Percentiles rank a stretch among this genome's conserved stretches.
Evolutionary conservation across 2,797 vertebrate genomes (phyloP).

Genomic region (Australoheros facetus): DNA sequence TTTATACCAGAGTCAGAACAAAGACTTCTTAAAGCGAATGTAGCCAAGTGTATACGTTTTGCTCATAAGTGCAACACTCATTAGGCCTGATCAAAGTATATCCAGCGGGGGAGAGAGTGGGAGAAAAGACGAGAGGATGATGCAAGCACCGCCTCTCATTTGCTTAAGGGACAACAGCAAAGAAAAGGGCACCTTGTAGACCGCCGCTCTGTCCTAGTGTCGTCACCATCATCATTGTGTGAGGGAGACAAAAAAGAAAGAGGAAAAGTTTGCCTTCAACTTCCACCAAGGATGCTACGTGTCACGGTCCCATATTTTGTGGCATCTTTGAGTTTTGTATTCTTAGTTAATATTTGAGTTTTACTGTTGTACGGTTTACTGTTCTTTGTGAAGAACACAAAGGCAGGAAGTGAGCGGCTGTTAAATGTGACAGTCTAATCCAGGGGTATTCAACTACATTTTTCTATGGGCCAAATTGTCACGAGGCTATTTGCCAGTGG

Average conservation of each 20-base stretch:
- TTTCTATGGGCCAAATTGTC: no score
- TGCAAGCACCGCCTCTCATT: slow-evolving; percentile 48
- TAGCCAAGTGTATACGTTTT: slow-evolving; percentile 35
- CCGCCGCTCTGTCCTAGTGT: slow-evolving; percentile 17
- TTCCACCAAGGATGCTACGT: background rate
- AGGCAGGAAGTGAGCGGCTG: no score
- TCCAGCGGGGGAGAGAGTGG: slow-evolving; percentile 38
- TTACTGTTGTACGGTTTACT: background rate
- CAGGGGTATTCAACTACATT: no score
- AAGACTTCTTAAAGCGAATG: slow-evolving; percentile 50
- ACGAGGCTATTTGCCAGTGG: no score
- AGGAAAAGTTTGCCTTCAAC: slow-evolving; percentile 6
- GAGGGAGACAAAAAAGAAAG: background rate
- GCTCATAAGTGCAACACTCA: slow-evolving; percentile 40
- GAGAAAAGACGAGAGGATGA: slow-evolving; percentile 51
- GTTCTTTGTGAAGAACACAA: no score
- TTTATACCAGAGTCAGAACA: slow-evolving; percentile 62
- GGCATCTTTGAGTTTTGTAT: background rate
- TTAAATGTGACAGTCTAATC: no score
- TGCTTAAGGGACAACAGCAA: slow-evolving; percentile 42
- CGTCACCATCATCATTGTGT: slow-evolving; percentile 22
- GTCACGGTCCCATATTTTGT: background rate
- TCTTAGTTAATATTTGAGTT: background rate
- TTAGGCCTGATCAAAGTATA: slow-evolving; percentile 66
- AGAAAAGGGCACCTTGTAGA: slow-evolving; percentile 24